A percentile compares a stretch with the other conserved stretches of the same genome.
These are phyloP conservation scores for Incurvaria masculella DNA, from an alignment of 2,888 invertebrate species.

Conservation along the genomic window DNA sequence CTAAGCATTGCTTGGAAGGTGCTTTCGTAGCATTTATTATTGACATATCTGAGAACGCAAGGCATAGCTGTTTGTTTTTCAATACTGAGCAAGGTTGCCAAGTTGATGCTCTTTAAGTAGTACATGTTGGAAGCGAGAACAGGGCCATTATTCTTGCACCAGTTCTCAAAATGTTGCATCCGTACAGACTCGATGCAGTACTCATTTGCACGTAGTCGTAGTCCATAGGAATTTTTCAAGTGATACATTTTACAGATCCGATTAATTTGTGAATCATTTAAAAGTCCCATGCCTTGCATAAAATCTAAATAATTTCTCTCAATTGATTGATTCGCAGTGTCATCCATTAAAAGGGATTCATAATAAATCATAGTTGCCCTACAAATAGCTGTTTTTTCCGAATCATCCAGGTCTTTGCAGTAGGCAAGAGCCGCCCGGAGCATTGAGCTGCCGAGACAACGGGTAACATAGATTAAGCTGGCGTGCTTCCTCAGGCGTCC, in stretches of 20 bases:
- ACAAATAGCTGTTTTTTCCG: slow-evolving; percentile 30
- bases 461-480: slow-evolving; percentile 35
- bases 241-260: slow-evolving; percentile 38
- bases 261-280: slow-evolving; percentile 28
- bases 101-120: neutral
- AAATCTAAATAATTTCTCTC: slow-evolving; percentile 49
- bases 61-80: neutral
- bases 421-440: slow-evolving; percentile 36
- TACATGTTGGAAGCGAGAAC: neutral
- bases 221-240: slow-evolving; percentile 38
- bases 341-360: slow-evolving; percentile 36
- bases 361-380: slow-evolving; percentile 36
- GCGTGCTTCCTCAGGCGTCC: slow-evolving; percentile 31
- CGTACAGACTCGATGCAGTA: slow-evolving; percentile 26
- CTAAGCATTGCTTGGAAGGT: neutral
- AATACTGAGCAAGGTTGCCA: neutral
- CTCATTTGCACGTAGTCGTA: slow-evolving; percentile 29
- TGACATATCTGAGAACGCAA: neutral
- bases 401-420: slow-evolving; percentile 27
- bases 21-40: neutral
- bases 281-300: slow-evolving; percentile 34
- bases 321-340: slow-evolving; percentile 19
- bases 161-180: neutral
- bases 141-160: neutral
- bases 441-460: slow-evolving; percentile 38